Percentiles rank a stretch among this genome's conserved stretches.
These are phyloP conservation scores for Cantharis rufa DNA, from an alignment of 2,888 invertebrate genomes.

Conservation along the genomic window DNA sequence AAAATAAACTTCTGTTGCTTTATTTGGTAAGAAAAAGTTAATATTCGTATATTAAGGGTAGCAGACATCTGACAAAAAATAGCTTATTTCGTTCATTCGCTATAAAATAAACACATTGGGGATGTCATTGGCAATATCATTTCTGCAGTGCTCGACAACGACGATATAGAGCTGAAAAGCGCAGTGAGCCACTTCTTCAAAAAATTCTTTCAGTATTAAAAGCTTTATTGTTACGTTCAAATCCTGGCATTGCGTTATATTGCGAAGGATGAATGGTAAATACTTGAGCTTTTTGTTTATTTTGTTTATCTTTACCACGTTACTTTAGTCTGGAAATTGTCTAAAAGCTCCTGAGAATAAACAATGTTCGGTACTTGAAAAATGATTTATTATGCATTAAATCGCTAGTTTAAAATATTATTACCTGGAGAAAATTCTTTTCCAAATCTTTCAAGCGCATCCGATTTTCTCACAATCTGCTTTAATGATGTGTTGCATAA, in stretches of 20 bases:
- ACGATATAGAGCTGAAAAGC: conserved; percentile 26
- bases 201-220: conserved; percentile 28
- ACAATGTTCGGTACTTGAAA: not conserved
- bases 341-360: conserved; percentile 2
- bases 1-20: not conserved
- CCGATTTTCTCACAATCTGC: not conserved
- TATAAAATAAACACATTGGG: conserved; percentile 31
- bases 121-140: conserved; percentile 32
- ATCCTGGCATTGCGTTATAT: conserved; percentile 19
- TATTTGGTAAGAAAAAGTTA: not conserved
- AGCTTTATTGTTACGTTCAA: conserved; percentile 30
- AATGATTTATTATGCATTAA: conserved; percentile 3
- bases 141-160: conserved; percentile 26
- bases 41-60: conserved; percentile 19
- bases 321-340: not conserved
- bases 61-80: conserved; percentile 28
- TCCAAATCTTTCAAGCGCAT: not conserved
- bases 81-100: conserved; percentile 29
- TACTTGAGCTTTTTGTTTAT: conserved; percentile 7
- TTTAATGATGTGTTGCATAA: not conserved
- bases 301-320: not conserved
- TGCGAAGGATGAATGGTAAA: conserved; percentile 9
- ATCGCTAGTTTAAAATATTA: not conserved
- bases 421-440: not conserved
- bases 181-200: conserved; percentile 26